A percentile compares a stretch with the other conserved stretches of the same genome.
Evolutionary conservation across 2,113 vertebrate genomes (phyloP).

Genomic region (Dasyornis broadbenti): DNA sequence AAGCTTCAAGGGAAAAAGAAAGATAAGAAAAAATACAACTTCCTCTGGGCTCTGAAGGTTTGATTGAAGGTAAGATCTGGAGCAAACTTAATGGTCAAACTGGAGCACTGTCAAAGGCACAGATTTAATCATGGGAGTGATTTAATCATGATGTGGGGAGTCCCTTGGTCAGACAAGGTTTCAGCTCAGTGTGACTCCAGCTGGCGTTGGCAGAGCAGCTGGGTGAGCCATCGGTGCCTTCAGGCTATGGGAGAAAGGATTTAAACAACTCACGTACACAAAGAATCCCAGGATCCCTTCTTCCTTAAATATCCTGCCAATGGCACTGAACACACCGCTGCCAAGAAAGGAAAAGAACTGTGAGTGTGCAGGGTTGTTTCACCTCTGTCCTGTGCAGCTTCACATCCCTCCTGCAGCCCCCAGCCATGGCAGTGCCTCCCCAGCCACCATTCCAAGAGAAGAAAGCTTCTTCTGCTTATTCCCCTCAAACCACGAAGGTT

Average conservation of each 20-base stretch:
- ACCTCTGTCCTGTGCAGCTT: not conserved
- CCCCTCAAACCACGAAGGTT: not conserved
- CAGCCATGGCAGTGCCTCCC: not conserved
- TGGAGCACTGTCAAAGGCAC: not conserved
- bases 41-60: not conserved
- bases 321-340: conserved; percentile 81
- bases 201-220: not conserved
- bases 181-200: not conserved
- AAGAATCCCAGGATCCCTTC: conserved; percentile 88
- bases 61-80: not conserved
- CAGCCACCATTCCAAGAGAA: not conserved
- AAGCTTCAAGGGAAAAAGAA: not conserved
- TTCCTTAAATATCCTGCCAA: conserved; percentile 83
- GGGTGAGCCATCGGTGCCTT: not conserved
- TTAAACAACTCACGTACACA: conserved; percentile 78
- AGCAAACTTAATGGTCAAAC: not conserved
- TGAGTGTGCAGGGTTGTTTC: not conserved
- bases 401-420: accelerated
- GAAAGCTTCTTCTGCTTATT: not conserved
- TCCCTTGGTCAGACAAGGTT: not conserved
- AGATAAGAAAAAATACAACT: not conserved
- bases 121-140: not conserved
- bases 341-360: not conserved
- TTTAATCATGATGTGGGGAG: no score
- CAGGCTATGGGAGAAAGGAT: not conserved